phyloP scores from a whole-genome alignment of 2,113 vertebrate genomes.

The Calidris pugnax region DNA sequence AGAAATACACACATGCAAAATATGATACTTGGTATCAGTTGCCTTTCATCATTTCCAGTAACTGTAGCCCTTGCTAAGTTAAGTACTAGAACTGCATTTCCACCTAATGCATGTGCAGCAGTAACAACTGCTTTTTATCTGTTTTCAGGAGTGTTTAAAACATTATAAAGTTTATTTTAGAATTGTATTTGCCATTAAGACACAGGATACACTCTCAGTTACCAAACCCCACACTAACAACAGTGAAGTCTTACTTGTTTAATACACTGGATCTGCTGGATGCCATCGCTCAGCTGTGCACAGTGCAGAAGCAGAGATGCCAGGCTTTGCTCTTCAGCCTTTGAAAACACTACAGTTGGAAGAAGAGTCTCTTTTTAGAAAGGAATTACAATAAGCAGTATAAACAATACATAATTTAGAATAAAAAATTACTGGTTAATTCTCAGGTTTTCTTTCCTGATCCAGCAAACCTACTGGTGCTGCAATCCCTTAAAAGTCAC shows the following conservation, averaged over 20 bases:
- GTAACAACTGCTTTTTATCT: not conserved
- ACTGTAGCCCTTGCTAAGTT: not conserved
- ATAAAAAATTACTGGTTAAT: not conserved
- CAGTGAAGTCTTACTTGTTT: slow-evolving; percentile 81
- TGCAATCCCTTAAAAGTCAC: not conserved
- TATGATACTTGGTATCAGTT: not conserved
- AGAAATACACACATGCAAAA: not conserved
- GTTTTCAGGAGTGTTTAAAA: not conserved
- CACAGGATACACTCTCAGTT: not conserved
- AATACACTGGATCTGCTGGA: slow-evolving; percentile 88
- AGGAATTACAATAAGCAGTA: not conserved
- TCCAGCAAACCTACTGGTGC: not conserved
- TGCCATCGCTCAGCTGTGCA: slow-evolving; percentile 80
- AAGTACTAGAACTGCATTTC: not conserved
- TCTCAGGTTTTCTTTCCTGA: not conserved
- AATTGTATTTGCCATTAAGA: not conserved
- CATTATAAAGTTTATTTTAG: not conserved
- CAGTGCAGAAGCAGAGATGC: slow-evolving; percentile 83
- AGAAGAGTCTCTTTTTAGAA: not conserved
- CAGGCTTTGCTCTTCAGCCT: slow-evolving; percentile 73
- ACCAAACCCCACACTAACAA: not conserved
- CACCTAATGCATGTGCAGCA: fast-evolving
- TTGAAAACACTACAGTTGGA: slow-evolving; percentile 73
- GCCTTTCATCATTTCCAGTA: not conserved
- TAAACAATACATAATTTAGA: not conserved